Evolutionary conservation across 2,888 invertebrate genomes (phyloP).

Genomic region (Tenthredo notha): DNA sequence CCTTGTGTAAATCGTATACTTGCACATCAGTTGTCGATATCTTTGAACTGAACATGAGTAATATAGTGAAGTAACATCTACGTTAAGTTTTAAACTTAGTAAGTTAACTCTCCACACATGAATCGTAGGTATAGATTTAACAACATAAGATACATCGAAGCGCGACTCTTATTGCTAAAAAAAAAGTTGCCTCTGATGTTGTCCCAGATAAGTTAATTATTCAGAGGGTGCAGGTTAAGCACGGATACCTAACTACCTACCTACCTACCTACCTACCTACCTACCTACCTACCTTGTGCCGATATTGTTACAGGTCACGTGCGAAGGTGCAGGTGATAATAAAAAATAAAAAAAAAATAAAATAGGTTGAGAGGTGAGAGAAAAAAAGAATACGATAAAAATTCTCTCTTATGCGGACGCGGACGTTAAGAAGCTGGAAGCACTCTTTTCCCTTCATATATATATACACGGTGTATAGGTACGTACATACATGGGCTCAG

Average conservation of each 20-base stretch:
- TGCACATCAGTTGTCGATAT: constrained; percentile 16
- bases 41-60: background rate
- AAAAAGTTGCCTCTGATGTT: background rate
- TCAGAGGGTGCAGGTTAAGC: background rate
- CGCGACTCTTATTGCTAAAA: background rate
- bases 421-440: constrained; percentile 25
- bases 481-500: background rate
- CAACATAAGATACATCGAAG: background rate
- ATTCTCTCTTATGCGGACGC: background rate
- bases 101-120: background rate
- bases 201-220: background rate
- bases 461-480: background rate
- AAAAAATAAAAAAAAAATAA: background rate
- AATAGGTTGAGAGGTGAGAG: background rate
- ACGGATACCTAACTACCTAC: background rate
- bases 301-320: constrained; percentile 1
- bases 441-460: background rate
- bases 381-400: background rate
- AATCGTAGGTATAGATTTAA: background rate
- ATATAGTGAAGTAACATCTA: background rate
- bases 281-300: background rate
- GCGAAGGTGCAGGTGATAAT: background rate
- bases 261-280: background rate
- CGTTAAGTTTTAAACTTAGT: background rate
- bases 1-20: background rate